Percentiles rank a stretch among this genome's conserved stretches.
phyloP scores from a whole-genome alignment of 2,797 vertebrate species.

The Oreochromis mossambicus region DNA sequence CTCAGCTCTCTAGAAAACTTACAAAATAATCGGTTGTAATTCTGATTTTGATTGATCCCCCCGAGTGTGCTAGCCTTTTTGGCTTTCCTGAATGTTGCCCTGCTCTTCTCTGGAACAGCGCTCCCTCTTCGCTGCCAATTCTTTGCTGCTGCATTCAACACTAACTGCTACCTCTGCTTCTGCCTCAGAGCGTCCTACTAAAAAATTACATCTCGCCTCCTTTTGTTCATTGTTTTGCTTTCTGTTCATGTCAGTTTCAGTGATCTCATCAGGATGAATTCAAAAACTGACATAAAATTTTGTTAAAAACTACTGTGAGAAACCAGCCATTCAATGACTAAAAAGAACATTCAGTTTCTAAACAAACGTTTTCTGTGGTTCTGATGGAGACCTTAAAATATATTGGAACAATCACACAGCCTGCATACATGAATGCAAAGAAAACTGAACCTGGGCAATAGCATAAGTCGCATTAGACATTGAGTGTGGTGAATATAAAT shows the following conservation, averaged over 20 bases:
- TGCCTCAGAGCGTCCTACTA: background rate
- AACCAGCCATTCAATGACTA: too few relatives aligned
- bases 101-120: background rate
- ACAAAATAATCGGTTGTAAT: background rate
- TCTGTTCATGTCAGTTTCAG: too few relatives aligned
- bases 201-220: too few relatives aligned
- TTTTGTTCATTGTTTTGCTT: too few relatives aligned
- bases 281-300: too few relatives aligned
- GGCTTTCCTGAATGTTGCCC: background rate
- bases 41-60: background rate
- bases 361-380: too few relatives aligned
- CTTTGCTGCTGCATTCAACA: background rate
- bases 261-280: too few relatives aligned
- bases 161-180: background rate
- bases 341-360: too few relatives aligned
- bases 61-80: background rate
- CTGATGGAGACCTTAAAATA: background rate
- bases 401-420: background rate
- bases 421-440: background rate
- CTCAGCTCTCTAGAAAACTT: background rate
- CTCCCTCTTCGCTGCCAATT: background rate
- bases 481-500: background rate
- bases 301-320: too few relatives aligned
- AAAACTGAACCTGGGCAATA: background rate
- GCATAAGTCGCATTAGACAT: background rate